phyloP scores from a whole-genome alignment of 2,888 invertebrate genomes.

The Andrena camellia region DNA sequence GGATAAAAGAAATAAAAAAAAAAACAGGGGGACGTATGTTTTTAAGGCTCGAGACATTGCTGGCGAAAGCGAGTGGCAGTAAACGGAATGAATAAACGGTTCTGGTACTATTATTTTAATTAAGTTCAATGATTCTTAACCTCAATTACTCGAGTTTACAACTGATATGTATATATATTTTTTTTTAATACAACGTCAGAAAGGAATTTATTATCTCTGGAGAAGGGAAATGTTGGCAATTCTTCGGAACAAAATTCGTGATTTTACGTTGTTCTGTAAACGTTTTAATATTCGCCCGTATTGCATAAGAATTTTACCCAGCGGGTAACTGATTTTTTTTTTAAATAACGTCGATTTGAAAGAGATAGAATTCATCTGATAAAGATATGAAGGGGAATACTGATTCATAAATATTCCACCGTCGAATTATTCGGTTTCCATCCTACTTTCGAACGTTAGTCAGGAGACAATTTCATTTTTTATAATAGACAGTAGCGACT shows the following conservation, averaged over 20 bases:
- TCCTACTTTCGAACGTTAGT: constrained; percentile 33
- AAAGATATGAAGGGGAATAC: not conserved
- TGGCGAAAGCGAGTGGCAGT: constrained; percentile 9
- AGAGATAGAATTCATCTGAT: not conserved
- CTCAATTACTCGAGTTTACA: not conserved
- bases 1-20: not conserved
- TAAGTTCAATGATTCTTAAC: not conserved
- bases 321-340: not conserved
- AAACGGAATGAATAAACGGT: constrained; percentile 9
- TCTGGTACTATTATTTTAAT: not conserved
- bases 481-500: constrained; percentile 51
- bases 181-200: not conserved
- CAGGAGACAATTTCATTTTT: constrained; percentile 39
- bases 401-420: constrained; percentile 7
- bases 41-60: constrained; percentile 36
- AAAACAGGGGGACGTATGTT: constrained; percentile 42
- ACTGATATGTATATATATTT: not conserved
- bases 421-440: constrained; percentile 46
- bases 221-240: not conserved
- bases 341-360: not conserved
- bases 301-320: not conserved
- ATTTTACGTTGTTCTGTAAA: not conserved
- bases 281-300: not conserved
- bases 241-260: not conserved
- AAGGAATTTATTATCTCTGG: not conserved